phyloP scores from a whole-genome alignment of 1,140 invertebrate genomes.

The Drosophila kohkoa region DNA sequence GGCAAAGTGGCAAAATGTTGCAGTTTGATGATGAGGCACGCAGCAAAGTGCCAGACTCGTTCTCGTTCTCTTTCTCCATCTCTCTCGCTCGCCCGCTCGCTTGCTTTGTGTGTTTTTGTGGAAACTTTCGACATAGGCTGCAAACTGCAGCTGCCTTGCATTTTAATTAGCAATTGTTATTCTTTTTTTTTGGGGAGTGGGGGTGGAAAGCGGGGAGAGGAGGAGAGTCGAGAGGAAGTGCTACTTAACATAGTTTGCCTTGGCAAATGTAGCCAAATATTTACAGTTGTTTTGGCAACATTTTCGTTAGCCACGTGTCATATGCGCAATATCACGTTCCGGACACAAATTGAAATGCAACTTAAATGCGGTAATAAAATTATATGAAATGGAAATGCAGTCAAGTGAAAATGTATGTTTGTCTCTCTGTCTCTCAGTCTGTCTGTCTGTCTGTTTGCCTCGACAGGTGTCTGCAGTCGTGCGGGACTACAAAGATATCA shows the following conservation, averaged over 20 bases:
- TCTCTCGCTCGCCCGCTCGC: neutral
- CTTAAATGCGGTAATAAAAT: conserved; percentile 75
- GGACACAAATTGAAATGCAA: conserved; percentile 70
- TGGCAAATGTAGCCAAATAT: conserved; percentile 66
- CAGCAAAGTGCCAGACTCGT: conserved; percentile 9
- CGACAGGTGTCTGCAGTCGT: conserved; percentile 62
- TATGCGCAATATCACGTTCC: conserved; percentile 57
- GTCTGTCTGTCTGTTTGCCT: conserved; percentile 3
- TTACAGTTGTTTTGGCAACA: conserved; percentile 62
- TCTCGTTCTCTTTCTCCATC: neutral
- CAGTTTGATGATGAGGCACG: conserved; percentile 51
- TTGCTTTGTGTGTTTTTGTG: conserved; percentile 30
- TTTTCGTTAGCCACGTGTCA: conserved; percentile 28
- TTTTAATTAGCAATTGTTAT: conserved; percentile 73
- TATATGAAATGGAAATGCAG: conserved; percentile 59
- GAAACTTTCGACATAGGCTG: conserved; percentile 55
- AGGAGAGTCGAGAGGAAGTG: neutral
- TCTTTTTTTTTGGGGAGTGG: conserved; percentile 4
- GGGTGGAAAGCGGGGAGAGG: neutral
- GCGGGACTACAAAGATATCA: conserved; percentile 31
- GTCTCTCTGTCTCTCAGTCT: conserved; percentile 7
- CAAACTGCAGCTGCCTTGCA: conserved; percentile 57
- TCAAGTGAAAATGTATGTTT: conserved; percentile 42
- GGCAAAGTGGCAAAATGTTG: conserved; percentile 49
- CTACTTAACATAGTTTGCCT: conserved; percentile 66